phyloP scores from a whole-genome alignment of 2,888 invertebrate genomes.

The Lycocerus yunnanus region DNA sequence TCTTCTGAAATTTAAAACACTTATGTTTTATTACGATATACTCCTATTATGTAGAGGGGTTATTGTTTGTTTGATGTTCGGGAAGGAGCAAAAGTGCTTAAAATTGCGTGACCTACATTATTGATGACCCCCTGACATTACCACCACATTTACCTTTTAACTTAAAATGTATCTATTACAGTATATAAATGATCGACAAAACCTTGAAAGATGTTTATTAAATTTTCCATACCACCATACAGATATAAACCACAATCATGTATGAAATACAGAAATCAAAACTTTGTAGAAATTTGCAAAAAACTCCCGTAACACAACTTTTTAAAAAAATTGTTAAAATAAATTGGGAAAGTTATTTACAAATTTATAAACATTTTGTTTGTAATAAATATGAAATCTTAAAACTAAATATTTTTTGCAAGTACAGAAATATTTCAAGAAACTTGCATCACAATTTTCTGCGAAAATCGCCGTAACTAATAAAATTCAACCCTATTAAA shows the following conservation, averaged over 20 bases:
- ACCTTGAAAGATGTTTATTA: neutral
- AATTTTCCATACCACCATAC: neutral
- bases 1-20: no score
- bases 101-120: no score
- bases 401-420: slow-evolving; percentile 22
- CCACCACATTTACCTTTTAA: no score
- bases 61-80: no score
- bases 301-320: neutral
- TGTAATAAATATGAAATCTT: slow-evolving; percentile 28
- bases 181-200: neutral
- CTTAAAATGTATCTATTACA: neutral
- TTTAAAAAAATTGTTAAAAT: neutral
- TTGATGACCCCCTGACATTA: no score
- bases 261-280: neutral
- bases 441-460: slow-evolving; percentile 15
- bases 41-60: no score
- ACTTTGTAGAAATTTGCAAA: neutral
- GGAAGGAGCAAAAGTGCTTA: no score
- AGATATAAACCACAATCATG: neutral
- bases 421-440: slow-evolving; percentile 20
- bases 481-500: slow-evolving; percentile 5
- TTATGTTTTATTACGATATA: no score
- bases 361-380: slow-evolving; percentile 13
- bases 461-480: slow-evolving; percentile 17
- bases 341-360: neutral